Conservation (phyloP, 2,797 vertebrate genomes). For the Chelmon rostratus region DNA sequence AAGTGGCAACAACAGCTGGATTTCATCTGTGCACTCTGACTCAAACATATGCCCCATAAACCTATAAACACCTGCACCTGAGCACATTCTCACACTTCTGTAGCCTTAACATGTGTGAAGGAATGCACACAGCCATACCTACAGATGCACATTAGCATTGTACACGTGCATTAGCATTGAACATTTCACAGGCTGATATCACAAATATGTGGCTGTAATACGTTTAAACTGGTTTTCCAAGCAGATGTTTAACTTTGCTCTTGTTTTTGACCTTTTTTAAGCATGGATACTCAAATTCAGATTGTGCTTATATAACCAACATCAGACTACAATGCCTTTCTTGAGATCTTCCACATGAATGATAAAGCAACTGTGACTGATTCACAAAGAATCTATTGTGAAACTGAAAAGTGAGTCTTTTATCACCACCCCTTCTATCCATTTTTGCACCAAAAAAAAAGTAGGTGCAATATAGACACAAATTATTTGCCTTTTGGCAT, state of each 20-base stretch:
- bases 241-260: conserved; percentile 12
- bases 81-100: conserved; percentile 53
- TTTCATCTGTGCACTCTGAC: conserved; percentile 54
- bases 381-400: conserved; percentile 27
- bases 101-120: conserved; percentile 12
- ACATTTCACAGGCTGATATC: conserved; percentile 3
- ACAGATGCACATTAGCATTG: neutral
- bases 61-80: conserved; percentile 45
- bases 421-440: neutral
- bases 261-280: neutral
- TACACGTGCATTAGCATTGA: neutral
- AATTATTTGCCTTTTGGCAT: conserved; percentile 26
- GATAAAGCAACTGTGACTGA: conserved; percentile 21
- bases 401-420: conserved; percentile 23
- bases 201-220: neutral
- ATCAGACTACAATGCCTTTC: neutral
- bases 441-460: neutral
- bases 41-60: conserved; percentile 49
- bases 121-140: conserved; percentile 29
- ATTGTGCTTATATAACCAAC: neutral
- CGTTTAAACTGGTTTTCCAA: neutral
- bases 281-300: neutral
- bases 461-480: neutral
- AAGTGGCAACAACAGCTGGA: conserved; percentile 63
- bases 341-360: neutral